phyloP scores from a whole-genome alignment of 2,888 invertebrate genomes.

The Bombyx huttoni region DNA sequence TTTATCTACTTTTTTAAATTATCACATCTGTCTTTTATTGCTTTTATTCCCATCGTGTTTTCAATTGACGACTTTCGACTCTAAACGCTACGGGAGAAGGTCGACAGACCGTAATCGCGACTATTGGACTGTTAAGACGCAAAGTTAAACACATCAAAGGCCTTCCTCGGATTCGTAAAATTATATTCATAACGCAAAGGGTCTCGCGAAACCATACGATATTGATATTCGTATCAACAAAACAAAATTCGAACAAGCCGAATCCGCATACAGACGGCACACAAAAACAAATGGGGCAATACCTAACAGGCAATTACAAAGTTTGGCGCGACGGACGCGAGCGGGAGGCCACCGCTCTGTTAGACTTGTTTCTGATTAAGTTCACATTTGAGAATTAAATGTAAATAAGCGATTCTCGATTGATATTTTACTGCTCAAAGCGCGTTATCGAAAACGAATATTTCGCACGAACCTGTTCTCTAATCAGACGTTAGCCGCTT shows the following conservation, averaged over 20 bases:
- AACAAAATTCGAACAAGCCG: not conserved
- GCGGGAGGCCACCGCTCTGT: not conserved
- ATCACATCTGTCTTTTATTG: not conserved
- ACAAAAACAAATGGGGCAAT: not conserved
- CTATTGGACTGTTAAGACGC: not conserved
- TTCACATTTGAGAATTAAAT: constrained; percentile 3
- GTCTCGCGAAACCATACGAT: not conserved
- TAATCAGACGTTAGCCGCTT: not conserved
- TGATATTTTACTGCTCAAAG: constrained; percentile 1
- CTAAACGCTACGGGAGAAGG: not conserved
- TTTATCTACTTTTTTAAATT: not conserved
- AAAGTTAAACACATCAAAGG: not conserved
- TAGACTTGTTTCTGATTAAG: constrained; percentile 1
- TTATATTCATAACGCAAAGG: not conserved
- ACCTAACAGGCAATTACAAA: constrained; percentile 1
- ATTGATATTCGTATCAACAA: not conserved
- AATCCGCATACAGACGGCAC: not conserved
- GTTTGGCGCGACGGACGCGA: not conserved
- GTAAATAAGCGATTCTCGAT: constrained; percentile 3
- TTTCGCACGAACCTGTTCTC: constrained; percentile 1
- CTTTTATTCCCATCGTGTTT: not conserved
- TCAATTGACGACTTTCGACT: not conserved
- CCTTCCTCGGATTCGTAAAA: not conserved
- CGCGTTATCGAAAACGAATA: constrained; percentile 1
- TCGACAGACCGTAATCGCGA: not conserved